A percentile compares a stretch with the other conserved stretches of the same genome.
Evolutionary conservation across 1,140 invertebrate genomes (phyloP).

Genomic region (Magallana gigas): DNA sequence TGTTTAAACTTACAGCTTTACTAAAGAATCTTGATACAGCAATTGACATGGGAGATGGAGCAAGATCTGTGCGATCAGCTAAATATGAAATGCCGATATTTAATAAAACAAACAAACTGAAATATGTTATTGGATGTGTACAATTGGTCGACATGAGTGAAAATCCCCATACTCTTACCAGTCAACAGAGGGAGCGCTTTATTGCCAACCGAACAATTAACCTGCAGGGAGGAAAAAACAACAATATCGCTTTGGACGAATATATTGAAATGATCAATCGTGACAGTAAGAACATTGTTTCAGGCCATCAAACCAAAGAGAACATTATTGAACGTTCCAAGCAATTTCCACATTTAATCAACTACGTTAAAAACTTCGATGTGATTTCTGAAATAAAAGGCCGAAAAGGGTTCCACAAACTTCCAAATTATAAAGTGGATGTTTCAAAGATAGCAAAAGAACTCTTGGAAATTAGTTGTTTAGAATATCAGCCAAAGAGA

Average conservation of each 20-base stretch:
- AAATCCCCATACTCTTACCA: not conserved
- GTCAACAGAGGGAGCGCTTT: conserved; percentile 21
- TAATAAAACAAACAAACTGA: conserved; percentile 52
- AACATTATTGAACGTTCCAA: conserved; percentile 47
- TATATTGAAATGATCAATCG: conserved; percentile 48
- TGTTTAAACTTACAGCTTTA: conserved; percentile 33
- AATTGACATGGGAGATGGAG: conserved; percentile 53
- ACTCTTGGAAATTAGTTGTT: conserved; percentile 26
- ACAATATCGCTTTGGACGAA: conserved; percentile 48
- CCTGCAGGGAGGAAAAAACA: conserved; percentile 47
- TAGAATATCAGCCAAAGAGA: not conserved
- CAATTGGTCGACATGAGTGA: conserved; percentile 28
- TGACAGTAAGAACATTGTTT: conserved; percentile 43
- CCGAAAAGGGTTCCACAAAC: conserved; percentile 50
- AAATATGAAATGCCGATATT: conserved; percentile 48
- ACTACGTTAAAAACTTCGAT: conserved; percentile 45
- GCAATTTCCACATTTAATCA: conserved; percentile 41
- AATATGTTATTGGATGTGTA: conserved; percentile 48
- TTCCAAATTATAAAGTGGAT: conserved; percentile 46
- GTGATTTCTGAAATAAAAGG: not conserved
- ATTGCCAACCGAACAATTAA: conserved; percentile 48
- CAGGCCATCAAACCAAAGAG: conserved; percentile 41
- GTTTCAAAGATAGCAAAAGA: conserved; percentile 45
- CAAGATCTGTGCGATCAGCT: conserved; percentile 43
- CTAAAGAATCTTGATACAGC: conserved; percentile 51